These are phyloP conservation scores for Struthio camelus DNA, from an alignment of 2,113 vertebrate genomes.

Conservation along the genomic window DNA sequence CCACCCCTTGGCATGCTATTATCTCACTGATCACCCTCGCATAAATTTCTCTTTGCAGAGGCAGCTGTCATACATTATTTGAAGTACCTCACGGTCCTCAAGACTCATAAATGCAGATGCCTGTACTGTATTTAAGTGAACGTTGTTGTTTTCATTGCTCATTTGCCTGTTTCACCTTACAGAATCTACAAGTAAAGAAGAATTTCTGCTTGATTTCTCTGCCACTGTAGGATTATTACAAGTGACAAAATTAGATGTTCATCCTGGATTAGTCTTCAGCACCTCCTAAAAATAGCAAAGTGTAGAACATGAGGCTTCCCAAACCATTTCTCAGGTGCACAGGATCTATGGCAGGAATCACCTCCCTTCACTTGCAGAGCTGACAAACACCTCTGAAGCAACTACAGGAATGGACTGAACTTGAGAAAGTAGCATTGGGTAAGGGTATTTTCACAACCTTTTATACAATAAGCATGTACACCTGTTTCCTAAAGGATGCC, in stretches of 20 bases:
- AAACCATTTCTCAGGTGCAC: background rate
- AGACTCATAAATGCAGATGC: background rate
- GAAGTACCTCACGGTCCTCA: background rate
- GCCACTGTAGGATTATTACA: background rate
- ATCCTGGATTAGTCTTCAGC: background rate
- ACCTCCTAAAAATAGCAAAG: background rate
- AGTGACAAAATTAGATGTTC: background rate
- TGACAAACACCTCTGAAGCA: background rate
- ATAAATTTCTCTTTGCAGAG: background rate
- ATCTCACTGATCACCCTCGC: background rate
- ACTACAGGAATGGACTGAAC: background rate
- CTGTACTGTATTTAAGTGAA: background rate
- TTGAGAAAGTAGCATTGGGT: background rate
- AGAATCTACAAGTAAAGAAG: background rate
- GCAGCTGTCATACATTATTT: background rate
- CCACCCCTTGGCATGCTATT: rapidly evolving
- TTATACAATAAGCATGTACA: background rate
- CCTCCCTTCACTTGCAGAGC: rapidly evolving
- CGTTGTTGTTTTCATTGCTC: background rate
- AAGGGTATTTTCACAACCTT: background rate
- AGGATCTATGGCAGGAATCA: background rate
- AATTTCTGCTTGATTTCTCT: background rate
- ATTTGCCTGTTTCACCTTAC: background rate
- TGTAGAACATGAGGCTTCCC: background rate
- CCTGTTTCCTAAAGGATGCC: background rate